Evolutionary conservation across 2,888 invertebrate species (phyloP), one percentile per base, ranked within the genome.

Genomic region (Drosophila percnosoma): DNA sequence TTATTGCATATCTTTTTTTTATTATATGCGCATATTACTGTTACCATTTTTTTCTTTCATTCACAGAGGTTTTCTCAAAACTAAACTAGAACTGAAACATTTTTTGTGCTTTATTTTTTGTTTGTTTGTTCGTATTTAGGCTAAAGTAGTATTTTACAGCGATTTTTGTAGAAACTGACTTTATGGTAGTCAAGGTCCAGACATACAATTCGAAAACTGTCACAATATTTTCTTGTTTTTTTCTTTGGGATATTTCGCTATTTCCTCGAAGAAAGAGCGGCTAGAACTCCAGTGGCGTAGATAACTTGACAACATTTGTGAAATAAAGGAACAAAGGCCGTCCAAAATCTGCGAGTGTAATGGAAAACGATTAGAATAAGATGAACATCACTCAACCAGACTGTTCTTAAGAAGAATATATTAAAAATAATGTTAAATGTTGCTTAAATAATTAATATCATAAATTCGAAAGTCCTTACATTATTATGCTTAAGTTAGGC

Each of bases 301-400:
- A 91, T 92, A 92, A 92, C 90, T 89, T 89, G 89, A 69, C 80
- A 84, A 76, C 87, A 90, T 87, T 87, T 90, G 76, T 60, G 49
- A 88, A 82, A 90, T 90, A 91, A 91, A 76, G 78, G 65, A 75
- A 81, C 52, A 78, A 82, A 58, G 54, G 27, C 15, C 18, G 29
- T 18, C 13, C 4, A 49, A 55, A 49, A 40, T 55, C 2, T 29
- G 1, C 27, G 34, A 27, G 10, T 11, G 24, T 36, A 34, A 27
- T 59, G 5, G 11, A 34, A 51, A 10, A 38, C 40, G 27, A 51
- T 57, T 38, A 21, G 40, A 15, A 7, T n/a, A 21, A 48, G 45
- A 33, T 40, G 38, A 52, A 40, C 24, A 27, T 18, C 33, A 10
- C 13, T 40, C 13, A 45, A 24, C 7, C 21, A 45, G 6, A 7